Base-by-base conservation (phyloP, 2,113 vertebrate genomes). In the Zosterops japonicus region DNA sequence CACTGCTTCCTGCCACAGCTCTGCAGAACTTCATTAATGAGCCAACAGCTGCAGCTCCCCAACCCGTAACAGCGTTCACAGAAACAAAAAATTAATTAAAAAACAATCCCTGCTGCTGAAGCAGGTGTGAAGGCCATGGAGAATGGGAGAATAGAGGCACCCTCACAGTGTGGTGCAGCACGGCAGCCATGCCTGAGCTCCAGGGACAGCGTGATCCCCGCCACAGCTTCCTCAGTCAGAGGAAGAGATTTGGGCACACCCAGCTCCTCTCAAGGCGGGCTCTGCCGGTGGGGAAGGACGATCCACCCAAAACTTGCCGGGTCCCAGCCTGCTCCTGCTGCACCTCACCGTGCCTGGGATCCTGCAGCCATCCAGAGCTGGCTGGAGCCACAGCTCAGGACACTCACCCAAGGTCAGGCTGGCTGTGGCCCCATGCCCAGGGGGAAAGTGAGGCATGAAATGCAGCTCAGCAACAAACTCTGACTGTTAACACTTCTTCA, bases 141-240 rank as follows among this genome's bases (percentile, higher is more conserved):
- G 78, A 83, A 53, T 28, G 7, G 61, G 41, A 25, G 31, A 55
- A 60, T 60, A 41, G 61, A 33, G 78, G 78, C 74, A 44, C 1
- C 3, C 19, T 17, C 24, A 0, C 8, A 1, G 33, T 2, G 3
- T 0, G 35, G 55, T 29, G 71, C 78, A 17, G 63, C 2, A 2
- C 14, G 3, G 14, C 0, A 1, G 52, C 44, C 1, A 1, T 55
- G 75, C 57, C 24, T 0, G 0, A n/a, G 65, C 81, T 36, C 52
- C 9, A 1, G 61, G 79, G 67, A 87, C 79, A 8, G 60, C 2
- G 1, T 13, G 87, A 63, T 44, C 61, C 53, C 77, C 7, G 0
- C 31, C 46, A 25, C 0, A 0, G 79, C 87, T 93, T 90, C 82
- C 88, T 67, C 87, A 8, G 2, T 9, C 0, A 0, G 39, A 83